These are phyloP conservation scores for Dynastes maya DNA, from an alignment of 2,888 invertebrate species.

Conservation along the genomic window DNA sequence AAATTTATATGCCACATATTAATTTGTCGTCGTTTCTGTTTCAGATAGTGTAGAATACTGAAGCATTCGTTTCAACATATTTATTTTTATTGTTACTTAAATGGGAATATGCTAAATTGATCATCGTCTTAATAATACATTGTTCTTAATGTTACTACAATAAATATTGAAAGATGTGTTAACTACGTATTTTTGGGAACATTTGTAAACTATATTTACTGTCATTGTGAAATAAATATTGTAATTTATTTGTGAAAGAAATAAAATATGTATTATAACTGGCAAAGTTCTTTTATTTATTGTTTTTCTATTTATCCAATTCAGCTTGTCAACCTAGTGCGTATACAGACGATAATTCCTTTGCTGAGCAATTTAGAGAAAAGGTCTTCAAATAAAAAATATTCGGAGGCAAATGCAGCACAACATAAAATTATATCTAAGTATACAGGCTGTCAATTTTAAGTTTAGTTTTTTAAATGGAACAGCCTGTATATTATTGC, in stretches of 20 bases:
- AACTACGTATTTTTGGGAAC: slow-evolving; percentile 64
- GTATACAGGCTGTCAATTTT: too few species aligned
- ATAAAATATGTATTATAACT: slow-evolving; percentile 55
- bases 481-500: too few species aligned
- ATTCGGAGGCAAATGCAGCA: too few species aligned
- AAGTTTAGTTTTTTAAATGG: too few species aligned
- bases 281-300: slow-evolving; percentile 39
- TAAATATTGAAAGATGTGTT: slow-evolving; percentile 60
- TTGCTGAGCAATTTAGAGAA: too few species aligned
- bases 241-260: slow-evolving; percentile 57
- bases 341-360: too few species aligned
- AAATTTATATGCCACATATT: background rate
- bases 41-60: slow-evolving; percentile 54
- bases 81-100: slow-evolving; percentile 55
- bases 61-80: slow-evolving; percentile 52
- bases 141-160: slow-evolving; percentile 49
- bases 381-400: too few species aligned
- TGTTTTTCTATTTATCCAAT: background rate
- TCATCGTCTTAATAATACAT: slow-evolving; percentile 60
- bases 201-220: slow-evolving; percentile 64
- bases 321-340: too few species aligned
- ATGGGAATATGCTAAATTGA: slow-evolving; percentile 56
- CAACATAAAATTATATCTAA: too few species aligned
- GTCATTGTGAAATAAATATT: slow-evolving; percentile 56
- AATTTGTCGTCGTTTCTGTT: slow-evolving; percentile 39